Base-by-base conservation (phyloP, 2,888 invertebrate genomes). In the Caenorhabditis sp. region DNA sequence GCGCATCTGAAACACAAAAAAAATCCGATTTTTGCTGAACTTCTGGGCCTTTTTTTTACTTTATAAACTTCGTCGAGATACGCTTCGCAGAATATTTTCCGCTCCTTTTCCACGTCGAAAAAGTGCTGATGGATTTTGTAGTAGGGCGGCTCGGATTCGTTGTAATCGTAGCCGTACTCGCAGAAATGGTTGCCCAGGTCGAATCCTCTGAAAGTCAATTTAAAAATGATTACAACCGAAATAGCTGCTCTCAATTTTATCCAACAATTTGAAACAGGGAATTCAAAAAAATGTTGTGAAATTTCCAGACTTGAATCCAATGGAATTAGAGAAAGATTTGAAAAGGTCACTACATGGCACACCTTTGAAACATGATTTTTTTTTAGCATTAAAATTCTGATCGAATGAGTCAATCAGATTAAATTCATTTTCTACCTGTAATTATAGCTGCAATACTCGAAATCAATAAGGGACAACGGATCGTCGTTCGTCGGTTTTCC, bases 121-220 rank as follows among this genome's bases (percentile, higher is more conserved):
- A 62, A 71, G 20, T 82, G 75, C 17, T 75, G 76, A 68, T 80
- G 79, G 37, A 82, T 80, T 53, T 78, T 78, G 53, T 82, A 83
- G 52, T 70, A 82, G 8, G 83, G 83, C 2, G 78, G 43, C 27
- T 75, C 70, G 8, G 59, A 70, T 43, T 56, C 66, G 20, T 74
- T 63, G 55, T 83, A 83, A 37, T 83, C 83, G 41, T 75, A 74
- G 8, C 81, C 83, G 53, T 81, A 82, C 45, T 83, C 83, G 35
- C 83, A 82, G 72, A 83, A 78, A 46, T 83, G 83, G 50, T 82
- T 83, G 15, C 82, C 83, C 24, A 83, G 62, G 39, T 83, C 83
- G 70, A 83, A 83, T 15, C 83, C 83, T 66, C 83, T 83, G 61
- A 1, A 59, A 50, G 55, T n/a, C 20, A 37, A 52, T 17, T 9